Evolutionary conservation across 2,113 vertebrate genomes (phyloP).

Genomic region (Ascaphus truei): DNA sequence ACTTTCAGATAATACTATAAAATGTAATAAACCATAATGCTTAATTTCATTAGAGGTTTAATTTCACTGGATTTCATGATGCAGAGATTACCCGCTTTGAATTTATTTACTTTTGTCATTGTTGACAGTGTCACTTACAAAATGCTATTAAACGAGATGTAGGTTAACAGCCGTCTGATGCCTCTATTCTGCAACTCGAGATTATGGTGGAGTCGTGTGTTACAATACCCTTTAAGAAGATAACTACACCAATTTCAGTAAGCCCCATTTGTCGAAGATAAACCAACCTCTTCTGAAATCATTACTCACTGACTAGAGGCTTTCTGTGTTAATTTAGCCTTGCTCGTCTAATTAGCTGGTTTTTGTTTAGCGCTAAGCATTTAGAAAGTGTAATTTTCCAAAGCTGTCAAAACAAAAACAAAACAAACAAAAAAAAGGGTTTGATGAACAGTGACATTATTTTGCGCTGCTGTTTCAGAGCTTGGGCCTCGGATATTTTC

Average conservation of each 20-base stretch:
- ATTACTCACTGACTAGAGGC: slow-evolving; percentile 53
- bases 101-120: slow-evolving; percentile 50
- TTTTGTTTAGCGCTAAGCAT: slow-evolving; percentile 52
- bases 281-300: slow-evolving; percentile 49
- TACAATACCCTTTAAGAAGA: slow-evolving; percentile 49
- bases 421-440: neutral
- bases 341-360: slow-evolving; percentile 49
- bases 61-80: slow-evolving; percentile 48
- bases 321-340: slow-evolving; percentile 47
- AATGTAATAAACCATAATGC: slow-evolving; percentile 68
- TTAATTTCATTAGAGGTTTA: slow-evolving; percentile 72
- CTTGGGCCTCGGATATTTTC: slow-evolving; percentile 54
- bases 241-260: slow-evolving; percentile 47
- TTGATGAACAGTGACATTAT: slow-evolving; percentile 8
- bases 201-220: slow-evolving; percentile 42
- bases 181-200: slow-evolving; percentile 43
- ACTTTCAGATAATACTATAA: slow-evolving; percentile 76
- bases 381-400: slow-evolving; percentile 60
- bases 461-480: slow-evolving; percentile 1
- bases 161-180: slow-evolving; percentile 14
- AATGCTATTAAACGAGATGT: slow-evolving; percentile 30
- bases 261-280: slow-evolving; percentile 50
- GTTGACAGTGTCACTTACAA: slow-evolving; percentile 38
- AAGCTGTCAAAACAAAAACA: slow-evolving; percentile 44
- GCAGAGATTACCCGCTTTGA: slow-evolving; percentile 54